Conservation (phyloP, 2,888 invertebrate genomes). For the Nysson spinosus region DNA sequence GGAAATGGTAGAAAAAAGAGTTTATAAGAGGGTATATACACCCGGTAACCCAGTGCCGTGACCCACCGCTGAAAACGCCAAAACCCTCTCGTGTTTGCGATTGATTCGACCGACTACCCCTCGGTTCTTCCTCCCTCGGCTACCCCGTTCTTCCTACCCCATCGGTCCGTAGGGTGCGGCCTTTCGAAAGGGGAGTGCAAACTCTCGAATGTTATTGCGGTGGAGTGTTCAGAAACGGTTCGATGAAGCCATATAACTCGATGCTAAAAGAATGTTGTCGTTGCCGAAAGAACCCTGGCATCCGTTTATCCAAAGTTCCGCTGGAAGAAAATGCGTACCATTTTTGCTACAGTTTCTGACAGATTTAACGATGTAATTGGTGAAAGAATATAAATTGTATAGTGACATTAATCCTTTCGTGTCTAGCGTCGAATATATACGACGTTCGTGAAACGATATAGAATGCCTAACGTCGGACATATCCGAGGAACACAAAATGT, state of each 20-base stretch:
- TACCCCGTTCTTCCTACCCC: slow-evolving; percentile 60
- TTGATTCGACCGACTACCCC: slow-evolving; percentile 63
- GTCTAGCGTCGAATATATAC: too few species aligned
- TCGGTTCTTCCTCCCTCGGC: slow-evolving; percentile 59
- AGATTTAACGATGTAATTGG: too few species aligned
- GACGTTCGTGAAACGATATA: too few species aligned
- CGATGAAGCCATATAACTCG: slow-evolving; percentile 43
- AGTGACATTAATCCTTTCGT: too few species aligned
- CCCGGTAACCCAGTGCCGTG: slow-evolving; percentile 63
- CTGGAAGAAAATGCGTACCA: too few species aligned
- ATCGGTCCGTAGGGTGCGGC: slow-evolving; percentile 51
- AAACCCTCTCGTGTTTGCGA: slow-evolving; percentile 60
- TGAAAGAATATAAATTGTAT: too few species aligned
- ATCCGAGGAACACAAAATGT: too few species aligned
- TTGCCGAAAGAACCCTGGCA: too few species aligned
- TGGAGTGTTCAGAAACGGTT: slow-evolving; percentile 30
- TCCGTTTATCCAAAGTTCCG: too few species aligned
- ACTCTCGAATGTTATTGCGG: slow-evolving; percentile 59
- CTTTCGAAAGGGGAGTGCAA: slow-evolving; percentile 44
- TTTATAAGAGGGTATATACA: slow-evolving; percentile 39
- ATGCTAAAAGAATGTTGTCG: too few species aligned
- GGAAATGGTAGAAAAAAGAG: background rate
- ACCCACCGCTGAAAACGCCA: slow-evolving; percentile 55
- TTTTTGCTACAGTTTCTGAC: too few species aligned
- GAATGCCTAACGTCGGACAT: too few species aligned